These are phyloP conservation scores for Loripinus fragilis DNA, from an alignment of 2,888 invertebrate species.

Conservation along the genomic window DNA sequence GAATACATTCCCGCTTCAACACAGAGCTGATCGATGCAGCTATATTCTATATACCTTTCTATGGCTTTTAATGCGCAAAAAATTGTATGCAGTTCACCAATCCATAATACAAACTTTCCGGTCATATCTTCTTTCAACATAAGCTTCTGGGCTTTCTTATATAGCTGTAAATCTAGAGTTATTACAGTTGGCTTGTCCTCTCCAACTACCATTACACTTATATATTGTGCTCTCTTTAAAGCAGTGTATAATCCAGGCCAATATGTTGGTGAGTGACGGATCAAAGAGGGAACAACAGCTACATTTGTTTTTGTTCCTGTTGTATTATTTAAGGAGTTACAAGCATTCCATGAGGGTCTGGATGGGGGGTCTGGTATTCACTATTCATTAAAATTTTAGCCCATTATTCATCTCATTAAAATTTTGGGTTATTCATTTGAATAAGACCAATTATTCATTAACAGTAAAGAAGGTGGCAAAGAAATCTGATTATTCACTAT, in stretches of 20 bases:
- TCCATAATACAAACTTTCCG: constrained; percentile 4
- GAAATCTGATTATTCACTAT: too few species aligned
- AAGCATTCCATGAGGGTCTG: too few species aligned
- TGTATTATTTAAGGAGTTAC: background rate
- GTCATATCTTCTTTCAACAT: background rate
- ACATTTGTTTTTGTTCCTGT: constrained; percentile 4
- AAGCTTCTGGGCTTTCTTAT: constrained; percentile 5
- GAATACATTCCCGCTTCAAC: constrained; percentile 19
- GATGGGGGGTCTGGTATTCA: too few species aligned
- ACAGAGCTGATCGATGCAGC: constrained; percentile 14
- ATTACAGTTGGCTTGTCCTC: background rate
- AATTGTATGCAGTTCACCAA: constrained; percentile 11
- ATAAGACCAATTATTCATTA: too few species aligned
- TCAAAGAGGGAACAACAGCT: constrained; percentile 8
- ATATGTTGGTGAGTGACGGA: constrained; percentile 5
- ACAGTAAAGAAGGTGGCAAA: too few species aligned
- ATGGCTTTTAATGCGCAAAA: constrained; percentile 9
- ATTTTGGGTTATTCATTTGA: too few species aligned
- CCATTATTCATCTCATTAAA: too few species aligned
- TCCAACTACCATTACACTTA: constrained; percentile 6
- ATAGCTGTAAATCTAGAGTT: constrained; percentile 4
- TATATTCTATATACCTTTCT: constrained; percentile 9
- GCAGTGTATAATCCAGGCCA: constrained; percentile 11
- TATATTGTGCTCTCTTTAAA: background rate
- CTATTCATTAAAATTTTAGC: too few species aligned